Evolutionary conservation across 1,140 invertebrate species (phyloP).

Genomic region (Drosophila grimshawi): DNA sequence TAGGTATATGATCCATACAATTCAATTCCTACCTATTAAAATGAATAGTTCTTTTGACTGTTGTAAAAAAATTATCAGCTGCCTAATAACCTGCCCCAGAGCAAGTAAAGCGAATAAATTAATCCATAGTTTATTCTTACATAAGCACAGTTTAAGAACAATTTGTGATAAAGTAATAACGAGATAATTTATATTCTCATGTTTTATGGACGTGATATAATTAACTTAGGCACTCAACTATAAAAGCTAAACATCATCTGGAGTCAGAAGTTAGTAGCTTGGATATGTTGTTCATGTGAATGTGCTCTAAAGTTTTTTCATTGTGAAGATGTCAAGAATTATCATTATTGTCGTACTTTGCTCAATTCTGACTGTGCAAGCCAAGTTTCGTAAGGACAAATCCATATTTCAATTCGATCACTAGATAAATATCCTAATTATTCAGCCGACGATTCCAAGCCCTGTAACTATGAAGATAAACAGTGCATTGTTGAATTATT

Average conservation of each 20-base stretch:
- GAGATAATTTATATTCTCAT: no score
- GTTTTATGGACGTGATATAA: no score
- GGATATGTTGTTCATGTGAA: neutral
- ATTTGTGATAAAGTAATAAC: no score
- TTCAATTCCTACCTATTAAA: no score
- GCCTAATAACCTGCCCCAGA: no score
- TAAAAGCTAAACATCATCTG: slow-evolving; percentile 38
- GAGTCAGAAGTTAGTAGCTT: slow-evolving; percentile 39
- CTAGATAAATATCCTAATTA: neutral
- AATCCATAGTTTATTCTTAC: no score
- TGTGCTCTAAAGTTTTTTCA: slow-evolving; percentile 4
- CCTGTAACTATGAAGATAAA: slow-evolving; percentile 68
- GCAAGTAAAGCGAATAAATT: no score
- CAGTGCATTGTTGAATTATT: slow-evolving; percentile 54
- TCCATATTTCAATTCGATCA: neutral
- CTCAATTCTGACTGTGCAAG: slow-evolving; percentile 8
- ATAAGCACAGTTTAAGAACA: no score
- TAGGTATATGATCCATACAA: no score
- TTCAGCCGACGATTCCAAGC: slow-evolving; percentile 67
- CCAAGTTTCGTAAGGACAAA: slow-evolving; percentile 56
- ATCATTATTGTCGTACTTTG: slow-evolving; percentile 9
- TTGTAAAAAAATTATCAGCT: no score
- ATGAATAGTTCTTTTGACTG: no score
- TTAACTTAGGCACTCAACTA: slow-evolving; percentile 14
- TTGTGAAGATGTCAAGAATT: slow-evolving; percentile 37